These are phyloP conservation scores for Macquaria australasica DNA, from an alignment of 2,113 vertebrate species.

Conservation along the genomic window DNA sequence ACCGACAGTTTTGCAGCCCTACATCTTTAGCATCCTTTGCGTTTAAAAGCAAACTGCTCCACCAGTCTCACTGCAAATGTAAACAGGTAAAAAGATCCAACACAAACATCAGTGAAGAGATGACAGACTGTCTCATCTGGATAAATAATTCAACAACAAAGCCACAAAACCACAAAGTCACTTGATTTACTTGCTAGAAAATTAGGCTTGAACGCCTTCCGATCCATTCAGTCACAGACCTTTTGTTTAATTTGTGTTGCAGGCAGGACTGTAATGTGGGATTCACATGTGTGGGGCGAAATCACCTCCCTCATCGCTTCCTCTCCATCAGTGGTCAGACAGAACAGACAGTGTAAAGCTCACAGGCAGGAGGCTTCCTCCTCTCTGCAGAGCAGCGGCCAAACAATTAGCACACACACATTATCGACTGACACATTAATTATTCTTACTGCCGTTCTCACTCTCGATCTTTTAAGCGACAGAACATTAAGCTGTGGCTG, in stretches of 20 bases:
- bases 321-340: neutral
- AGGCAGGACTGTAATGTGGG: neutral
- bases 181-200: neutral
- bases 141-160: neutral
- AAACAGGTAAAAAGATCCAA: neutral
- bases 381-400: conserved; percentile 19
- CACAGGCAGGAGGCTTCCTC: neutral
- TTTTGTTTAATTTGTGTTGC: neutral
- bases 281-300: neutral
- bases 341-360: neutral
- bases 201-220: neutral
- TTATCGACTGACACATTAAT: conserved; percentile 44
- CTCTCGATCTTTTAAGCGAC: conserved; percentile 28
- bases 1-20: too few species aligned
- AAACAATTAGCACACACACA: conserved; percentile 34
- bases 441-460: conserved; percentile 36
- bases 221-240: neutral
- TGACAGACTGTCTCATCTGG: neutral
- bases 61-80: neutral
- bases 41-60: neutral
- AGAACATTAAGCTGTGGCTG: conserved; percentile 42
- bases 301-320: neutral
- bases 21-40: neutral
- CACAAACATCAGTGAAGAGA: neutral
- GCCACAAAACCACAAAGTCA: conserved; percentile 15